Evolutionary conservation across 2,888 invertebrate species (phyloP).

Genomic region (Liodrosophila aerea): DNA sequence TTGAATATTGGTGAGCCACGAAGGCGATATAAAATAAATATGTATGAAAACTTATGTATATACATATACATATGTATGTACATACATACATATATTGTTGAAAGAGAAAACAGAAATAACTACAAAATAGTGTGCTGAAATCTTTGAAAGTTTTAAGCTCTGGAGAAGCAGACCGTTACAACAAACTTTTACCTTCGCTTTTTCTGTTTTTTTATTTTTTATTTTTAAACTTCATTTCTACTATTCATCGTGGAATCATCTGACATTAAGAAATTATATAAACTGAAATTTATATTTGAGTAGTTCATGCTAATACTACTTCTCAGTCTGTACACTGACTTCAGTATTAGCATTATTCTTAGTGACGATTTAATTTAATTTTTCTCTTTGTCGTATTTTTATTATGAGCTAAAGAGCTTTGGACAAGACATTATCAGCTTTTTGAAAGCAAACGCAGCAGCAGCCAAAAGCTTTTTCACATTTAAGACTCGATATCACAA

Average conservation of each 20-base stretch:
- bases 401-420: constrained; percentile 59
- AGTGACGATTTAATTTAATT: constrained; percentile 43
- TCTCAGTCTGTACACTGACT: background rate
- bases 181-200: constrained; percentile 42
- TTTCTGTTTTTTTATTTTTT: constrained; percentile 31
- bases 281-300: constrained; percentile 60
- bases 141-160: constrained; percentile 2
- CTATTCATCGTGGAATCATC: constrained; percentile 42
- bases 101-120: constrained; percentile 13
- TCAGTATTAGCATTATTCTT: constrained; percentile 39
- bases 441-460: constrained; percentile 34
- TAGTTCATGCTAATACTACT: constrained; percentile 13
- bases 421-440: constrained; percentile 60
- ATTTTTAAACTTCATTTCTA: constrained; percentile 25
- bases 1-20: constrained; percentile 62
- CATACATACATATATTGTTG: background rate
- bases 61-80: background rate
- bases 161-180: background rate
- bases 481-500: constrained; percentile 51
- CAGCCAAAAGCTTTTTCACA: constrained; percentile 48
- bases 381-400: constrained; percentile 42
- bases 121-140: constrained; percentile 19
- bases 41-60: background rate
- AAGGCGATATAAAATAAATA: constrained; percentile 42
- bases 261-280: constrained; percentile 57